Evolutionary conservation across 2,888 invertebrate species (phyloP).

Genomic region (Podotricha telesiphe): DNA sequence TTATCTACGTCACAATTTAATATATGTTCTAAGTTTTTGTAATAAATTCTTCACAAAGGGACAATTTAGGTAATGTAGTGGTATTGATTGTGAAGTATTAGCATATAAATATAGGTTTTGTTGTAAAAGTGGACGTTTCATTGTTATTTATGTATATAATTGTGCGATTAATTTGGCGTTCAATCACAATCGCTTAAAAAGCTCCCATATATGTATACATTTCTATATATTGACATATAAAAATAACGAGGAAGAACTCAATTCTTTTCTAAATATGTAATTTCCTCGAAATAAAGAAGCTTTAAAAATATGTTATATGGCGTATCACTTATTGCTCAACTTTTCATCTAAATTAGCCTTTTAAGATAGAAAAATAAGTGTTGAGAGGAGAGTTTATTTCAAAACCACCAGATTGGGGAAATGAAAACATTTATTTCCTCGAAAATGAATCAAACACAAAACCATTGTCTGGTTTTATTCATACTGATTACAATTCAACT

Average conservation of each 20-base stretch:
- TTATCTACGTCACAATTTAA: neutral
- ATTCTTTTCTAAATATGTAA: neutral
- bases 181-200: conserved; percentile 8
- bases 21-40: conserved; percentile 6
- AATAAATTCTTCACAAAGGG: neutral
- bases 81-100: conserved; percentile 36
- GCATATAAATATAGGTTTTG: conserved; percentile 38
- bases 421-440: neutral
- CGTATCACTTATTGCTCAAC: neutral
- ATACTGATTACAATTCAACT: no score
- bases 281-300: no score
- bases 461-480: no score
- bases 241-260: no score
- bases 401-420: no score
- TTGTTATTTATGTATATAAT: conserved; percentile 36
- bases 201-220: neutral
- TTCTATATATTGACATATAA: no score
- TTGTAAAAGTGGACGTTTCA: conserved; percentile 35
- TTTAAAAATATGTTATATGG: neutral
- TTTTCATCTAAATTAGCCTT: neutral
- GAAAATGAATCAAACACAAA: no score
- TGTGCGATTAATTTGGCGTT: conserved; percentile 13
- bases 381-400: no score
- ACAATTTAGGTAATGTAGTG: conserved; percentile 15
- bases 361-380: neutral